Evolutionary conservation across 2,113 vertebrate species (phyloP).

Genomic region (Abramis brama): DNA sequence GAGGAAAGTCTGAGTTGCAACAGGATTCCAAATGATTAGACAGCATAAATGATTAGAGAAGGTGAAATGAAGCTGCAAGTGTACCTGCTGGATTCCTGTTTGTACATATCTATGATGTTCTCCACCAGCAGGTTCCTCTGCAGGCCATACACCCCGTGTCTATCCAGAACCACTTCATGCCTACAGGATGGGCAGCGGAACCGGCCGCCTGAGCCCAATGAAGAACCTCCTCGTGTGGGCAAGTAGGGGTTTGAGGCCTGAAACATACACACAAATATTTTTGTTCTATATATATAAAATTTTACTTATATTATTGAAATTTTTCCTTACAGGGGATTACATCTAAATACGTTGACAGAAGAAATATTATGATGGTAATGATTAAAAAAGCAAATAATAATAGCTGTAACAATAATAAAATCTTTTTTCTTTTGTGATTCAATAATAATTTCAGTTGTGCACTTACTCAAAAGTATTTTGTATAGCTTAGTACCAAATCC

Average conservation of each 20-base stretch:
- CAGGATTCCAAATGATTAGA: not conserved
- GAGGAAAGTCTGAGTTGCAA: not conserved
- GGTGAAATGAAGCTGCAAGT: not conserved
- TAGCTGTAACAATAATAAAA: no score
- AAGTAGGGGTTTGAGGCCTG: constrained; percentile 95
- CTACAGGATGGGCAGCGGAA: constrained; percentile 95
- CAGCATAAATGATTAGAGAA: not conserved
- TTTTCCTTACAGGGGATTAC: no score
- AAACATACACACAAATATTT: constrained; percentile 34
- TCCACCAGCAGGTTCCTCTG: constrained; percentile 97
- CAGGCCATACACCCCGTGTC: constrained; percentile 93
- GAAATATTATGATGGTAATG: no score
- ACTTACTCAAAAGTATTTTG: no score
- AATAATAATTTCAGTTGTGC: no score
- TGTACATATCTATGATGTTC: constrained; percentile 98
- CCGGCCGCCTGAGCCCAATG: constrained; percentile 85
- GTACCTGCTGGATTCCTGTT: constrained; percentile 90
- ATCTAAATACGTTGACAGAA: no score
- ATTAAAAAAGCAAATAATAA: no score
- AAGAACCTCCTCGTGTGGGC: constrained; percentile 85
- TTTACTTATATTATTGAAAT: no score
- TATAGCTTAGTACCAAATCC: no score
- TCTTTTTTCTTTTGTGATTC: no score
- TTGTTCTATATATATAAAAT: not conserved
- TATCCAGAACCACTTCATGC: constrained; percentile 92